Evolutionary conservation across 2,113 vertebrate species (phyloP).

Genomic region (Scopus umbretta): DNA sequence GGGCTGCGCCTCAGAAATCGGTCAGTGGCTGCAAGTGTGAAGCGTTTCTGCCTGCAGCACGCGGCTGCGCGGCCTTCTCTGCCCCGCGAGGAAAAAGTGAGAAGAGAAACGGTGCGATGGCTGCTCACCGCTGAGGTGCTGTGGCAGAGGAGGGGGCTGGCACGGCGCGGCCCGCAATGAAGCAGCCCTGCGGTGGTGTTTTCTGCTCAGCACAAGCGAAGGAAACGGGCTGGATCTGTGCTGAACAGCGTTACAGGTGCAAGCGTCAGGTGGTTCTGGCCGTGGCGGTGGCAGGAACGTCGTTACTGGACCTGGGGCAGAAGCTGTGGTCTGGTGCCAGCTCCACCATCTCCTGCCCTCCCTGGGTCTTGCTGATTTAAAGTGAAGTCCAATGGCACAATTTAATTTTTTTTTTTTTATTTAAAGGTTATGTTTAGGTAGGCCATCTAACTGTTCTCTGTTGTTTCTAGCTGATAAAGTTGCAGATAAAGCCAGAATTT

Average conservation of each 20-base stretch:
- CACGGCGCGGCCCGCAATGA: too few species aligned
- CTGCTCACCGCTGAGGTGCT: too few species aligned
- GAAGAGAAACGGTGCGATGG: too few species aligned
- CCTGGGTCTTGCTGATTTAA: not conserved
- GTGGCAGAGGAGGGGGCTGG: not conserved
- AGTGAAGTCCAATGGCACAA: not conserved
- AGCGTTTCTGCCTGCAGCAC: not conserved
- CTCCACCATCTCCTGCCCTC: not conserved
- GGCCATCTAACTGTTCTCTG: not conserved
- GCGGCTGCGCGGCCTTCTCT: not conserved
- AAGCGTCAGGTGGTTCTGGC: rapidly evolving
- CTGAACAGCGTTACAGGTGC: rapidly evolving
- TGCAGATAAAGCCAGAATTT: not conserved
- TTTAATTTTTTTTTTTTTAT: not conserved
- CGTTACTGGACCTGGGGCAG: not conserved
- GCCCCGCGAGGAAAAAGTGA: rapidly evolving
- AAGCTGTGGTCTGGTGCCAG: not conserved
- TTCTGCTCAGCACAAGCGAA: rapidly evolving
- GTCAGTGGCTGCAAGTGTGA: not conserved
- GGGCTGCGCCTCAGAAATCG: not conserved
- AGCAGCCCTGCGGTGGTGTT: not conserved
- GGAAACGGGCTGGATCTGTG: rapidly evolving
- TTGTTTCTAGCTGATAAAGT: not conserved
- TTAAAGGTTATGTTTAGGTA: not conserved
- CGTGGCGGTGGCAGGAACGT: not conserved